These are phyloP conservation scores for Stomatorhinus ivindoensis DNA, from an alignment of 2,113 vertebrate genomes.

Conservation along the genomic window DNA sequence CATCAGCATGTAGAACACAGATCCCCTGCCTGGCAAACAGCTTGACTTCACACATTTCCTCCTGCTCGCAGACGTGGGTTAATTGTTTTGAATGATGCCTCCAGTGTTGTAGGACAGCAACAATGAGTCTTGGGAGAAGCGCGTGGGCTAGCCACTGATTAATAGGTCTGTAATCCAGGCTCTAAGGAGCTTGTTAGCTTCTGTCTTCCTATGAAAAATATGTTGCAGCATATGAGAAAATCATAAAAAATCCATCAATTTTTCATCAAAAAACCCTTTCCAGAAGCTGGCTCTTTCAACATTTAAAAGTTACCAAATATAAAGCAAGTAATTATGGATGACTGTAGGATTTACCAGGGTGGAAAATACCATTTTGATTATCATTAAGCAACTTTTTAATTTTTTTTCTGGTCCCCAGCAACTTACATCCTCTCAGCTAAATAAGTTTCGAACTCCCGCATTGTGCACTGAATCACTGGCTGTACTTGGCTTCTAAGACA, in stretches of 20 bases:
- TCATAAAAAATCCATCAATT: conserved; percentile 9
- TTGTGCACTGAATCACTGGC: conserved; percentile 1
- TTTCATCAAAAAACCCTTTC: conserved; percentile 2
- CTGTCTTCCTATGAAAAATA: conserved; percentile 10
- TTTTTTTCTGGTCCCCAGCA: conserved; percentile 2
- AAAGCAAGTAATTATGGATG: conserved; percentile 21
- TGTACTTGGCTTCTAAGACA: background rate
- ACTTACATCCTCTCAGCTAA: background rate
- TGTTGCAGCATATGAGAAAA: conserved; percentile 5
- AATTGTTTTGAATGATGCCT: background rate
- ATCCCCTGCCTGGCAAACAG: background rate
- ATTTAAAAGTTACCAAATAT: conserved; percentile 19
- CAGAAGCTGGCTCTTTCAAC: background rate
- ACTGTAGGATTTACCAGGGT: conserved; percentile 18
- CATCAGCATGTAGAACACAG: background rate
- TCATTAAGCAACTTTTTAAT: conserved; percentile 10
- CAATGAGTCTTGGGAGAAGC: background rate
- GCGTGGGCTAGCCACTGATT: background rate
- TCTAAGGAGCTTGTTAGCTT: conserved; percentile 15
- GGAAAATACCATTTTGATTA: conserved; percentile 21
- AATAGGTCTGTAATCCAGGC: conserved; percentile 18
- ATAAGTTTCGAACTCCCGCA: background rate
- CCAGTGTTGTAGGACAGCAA: background rate
- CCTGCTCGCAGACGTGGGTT: background rate
- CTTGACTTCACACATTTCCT: background rate